Percentiles rank a stretch among this genome's conserved stretches.
Conservation (phyloP, 2,113 vertebrate species). For the Lagopus leucura region DNA sequence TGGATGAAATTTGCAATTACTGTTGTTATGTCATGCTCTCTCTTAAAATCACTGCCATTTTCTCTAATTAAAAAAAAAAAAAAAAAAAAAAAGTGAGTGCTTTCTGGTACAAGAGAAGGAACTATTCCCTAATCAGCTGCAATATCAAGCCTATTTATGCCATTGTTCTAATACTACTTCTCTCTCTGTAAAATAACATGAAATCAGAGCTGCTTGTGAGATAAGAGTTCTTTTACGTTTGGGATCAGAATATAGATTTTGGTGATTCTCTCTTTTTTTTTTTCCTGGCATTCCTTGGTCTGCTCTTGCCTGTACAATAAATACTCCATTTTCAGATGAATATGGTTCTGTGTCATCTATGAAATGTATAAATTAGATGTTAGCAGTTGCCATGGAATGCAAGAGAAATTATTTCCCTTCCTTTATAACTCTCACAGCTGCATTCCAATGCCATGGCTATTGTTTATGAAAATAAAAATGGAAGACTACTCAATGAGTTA, state of each 20-base stretch:
- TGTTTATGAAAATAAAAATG: constrained; percentile 33
- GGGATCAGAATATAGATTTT: not conserved
- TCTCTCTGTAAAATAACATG: not conserved
- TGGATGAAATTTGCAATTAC: not conserved
- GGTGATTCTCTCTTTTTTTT: not conserved
- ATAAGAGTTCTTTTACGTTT: not conserved
- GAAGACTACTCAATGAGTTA: not conserved
- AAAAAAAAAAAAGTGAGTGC: not conserved
- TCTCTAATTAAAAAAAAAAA: not conserved
- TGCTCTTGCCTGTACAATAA: constrained; percentile 48
- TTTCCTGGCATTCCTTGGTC: not conserved
- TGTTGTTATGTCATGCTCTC: not conserved
- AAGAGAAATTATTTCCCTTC: constrained; percentile 45
- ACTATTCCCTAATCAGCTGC: not conserved
- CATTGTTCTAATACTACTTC: not conserved
- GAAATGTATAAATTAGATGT: constrained; percentile 49
- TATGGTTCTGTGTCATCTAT: constrained; percentile 40
- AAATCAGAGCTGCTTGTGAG: not conserved
- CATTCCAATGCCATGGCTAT: not conserved
- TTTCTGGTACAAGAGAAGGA: not conserved
- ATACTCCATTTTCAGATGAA: constrained; percentile 65
- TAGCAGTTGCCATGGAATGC: constrained; percentile 33
- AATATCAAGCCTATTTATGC: not conserved
- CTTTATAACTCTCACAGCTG: constrained; percentile 14
- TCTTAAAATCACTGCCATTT: not conserved